Percentiles rank a stretch among this genome's conserved stretches.
phyloP scores from a whole-genome alignment of 2,797 vertebrate species.

The Ataeniobius toweri region DNA sequence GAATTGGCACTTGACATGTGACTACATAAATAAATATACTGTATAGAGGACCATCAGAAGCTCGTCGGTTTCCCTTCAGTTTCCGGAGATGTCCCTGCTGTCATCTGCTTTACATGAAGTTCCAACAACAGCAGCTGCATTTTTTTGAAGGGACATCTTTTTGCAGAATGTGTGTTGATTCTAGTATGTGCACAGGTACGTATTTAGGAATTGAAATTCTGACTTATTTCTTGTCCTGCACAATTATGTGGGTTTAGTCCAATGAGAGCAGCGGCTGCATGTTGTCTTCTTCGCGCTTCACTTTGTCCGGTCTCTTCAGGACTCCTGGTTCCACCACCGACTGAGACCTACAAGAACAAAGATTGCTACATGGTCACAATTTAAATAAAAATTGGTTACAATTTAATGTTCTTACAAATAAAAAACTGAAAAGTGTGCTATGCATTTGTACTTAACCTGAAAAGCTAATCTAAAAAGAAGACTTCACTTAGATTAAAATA shows the following conservation, averaged over 20 bases:
- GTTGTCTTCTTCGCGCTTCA: slow-evolving; percentile 95
- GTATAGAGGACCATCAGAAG: slow-evolving; percentile 53
- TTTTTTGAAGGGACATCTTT: slow-evolving; percentile 14
- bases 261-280: slow-evolving; percentile 97
- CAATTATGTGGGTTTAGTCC: slow-evolving; percentile 79
- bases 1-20: slow-evolving; percentile 98
- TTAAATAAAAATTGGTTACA: background rate
- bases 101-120: slow-evolving; percentile 26
- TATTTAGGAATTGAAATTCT: slow-evolving; percentile 32
- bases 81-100: slow-evolving; percentile 32
- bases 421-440: no score
- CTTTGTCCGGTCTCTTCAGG: slow-evolving; percentile 93
- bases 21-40: slow-evolving; percentile 67
- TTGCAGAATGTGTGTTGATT: slow-evolving; percentile 16
- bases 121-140: slow-evolving; percentile 16
- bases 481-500: no score
- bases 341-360: slow-evolving; percentile 85
- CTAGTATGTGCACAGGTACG: slow-evolving; percentile 35
- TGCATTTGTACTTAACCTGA: no score
- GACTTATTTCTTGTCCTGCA: slow-evolving; percentile 4
- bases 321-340: slow-evolving; percentile 96
- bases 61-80: slow-evolving; percentile 23
- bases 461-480: no score
- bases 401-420: no score
- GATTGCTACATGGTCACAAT: background rate